phyloP scores from a whole-genome alignment of 2,888 invertebrate species.

The Cremastinae sp. region DNA sequence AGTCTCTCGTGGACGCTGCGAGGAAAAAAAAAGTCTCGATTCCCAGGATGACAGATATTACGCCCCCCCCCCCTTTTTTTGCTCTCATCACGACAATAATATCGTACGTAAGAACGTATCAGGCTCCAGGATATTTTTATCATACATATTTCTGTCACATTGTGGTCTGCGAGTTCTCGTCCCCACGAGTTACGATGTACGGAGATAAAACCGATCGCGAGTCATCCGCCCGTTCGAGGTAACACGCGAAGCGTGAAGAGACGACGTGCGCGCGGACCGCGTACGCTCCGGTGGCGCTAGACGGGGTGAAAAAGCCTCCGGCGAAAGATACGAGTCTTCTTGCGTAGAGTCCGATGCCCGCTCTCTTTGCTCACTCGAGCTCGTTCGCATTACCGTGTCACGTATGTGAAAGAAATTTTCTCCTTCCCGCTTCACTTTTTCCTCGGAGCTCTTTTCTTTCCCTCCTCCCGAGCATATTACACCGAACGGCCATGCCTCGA shows the following conservation, averaged over 20 bases:
- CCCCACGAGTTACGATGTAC: constrained; percentile 62
- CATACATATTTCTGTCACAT: constrained; percentile 26
- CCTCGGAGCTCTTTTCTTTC: too few species aligned
- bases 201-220: constrained; percentile 64
- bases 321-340: background rate
- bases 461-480: too few species aligned
- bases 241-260: constrained; percentile 63
- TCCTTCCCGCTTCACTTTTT: too few species aligned
- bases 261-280: constrained; percentile 36
- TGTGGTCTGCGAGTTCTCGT: constrained; percentile 8
- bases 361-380: too few species aligned
- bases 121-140: constrained; percentile 23
- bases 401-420: too few species aligned
- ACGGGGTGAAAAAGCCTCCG: constrained; percentile 22
- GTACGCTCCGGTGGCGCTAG: constrained; percentile 10
- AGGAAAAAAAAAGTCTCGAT: background rate
- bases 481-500: too few species aligned
- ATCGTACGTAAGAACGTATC: background rate
- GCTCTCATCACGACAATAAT: background rate
- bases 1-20: background rate
- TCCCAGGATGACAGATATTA: background rate
- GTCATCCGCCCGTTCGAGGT: constrained; percentile 65
- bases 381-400: too few species aligned
- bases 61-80: too few species aligned
- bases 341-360: background rate